Evolutionary conservation across 2,797 vertebrate species (phyloP).

Genomic region (Potorous gilbertii): DNA sequence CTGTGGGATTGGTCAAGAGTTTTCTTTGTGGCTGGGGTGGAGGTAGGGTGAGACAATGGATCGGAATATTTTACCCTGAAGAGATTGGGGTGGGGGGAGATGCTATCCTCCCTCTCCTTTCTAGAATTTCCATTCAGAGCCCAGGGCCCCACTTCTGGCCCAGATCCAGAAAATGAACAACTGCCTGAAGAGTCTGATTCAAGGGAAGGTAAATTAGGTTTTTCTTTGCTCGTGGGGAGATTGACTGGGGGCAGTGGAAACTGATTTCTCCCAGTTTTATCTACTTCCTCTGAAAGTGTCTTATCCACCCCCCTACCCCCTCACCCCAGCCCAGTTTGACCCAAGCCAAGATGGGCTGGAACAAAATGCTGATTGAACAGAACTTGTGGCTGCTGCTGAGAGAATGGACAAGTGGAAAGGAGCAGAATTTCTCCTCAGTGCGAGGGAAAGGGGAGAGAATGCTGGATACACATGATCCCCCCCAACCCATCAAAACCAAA

Average conservation of each 20-base stretch:
- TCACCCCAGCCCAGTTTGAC: not conserved
- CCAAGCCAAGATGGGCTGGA: not conserved
- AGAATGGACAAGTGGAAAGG: not conserved
- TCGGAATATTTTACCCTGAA: not conserved
- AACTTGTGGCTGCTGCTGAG: conserved; percentile 8
- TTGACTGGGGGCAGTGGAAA: not conserved
- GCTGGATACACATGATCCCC: not conserved
- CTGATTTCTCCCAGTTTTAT: not conserved
- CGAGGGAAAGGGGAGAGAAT: rapidly evolving
- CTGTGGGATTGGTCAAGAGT: not conserved
- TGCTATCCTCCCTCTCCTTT: conserved; percentile 4
- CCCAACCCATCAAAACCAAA: not conserved
- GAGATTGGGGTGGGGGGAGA: not conserved
- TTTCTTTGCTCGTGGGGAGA: conserved; percentile 33
- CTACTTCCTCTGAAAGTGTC: not conserved
- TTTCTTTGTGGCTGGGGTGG: not conserved
- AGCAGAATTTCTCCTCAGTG: rapidly evolving
- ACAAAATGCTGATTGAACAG: conserved; percentile 4
- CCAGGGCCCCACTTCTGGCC: conserved; percentile 63
- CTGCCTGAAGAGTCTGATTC: conserved; percentile 73
- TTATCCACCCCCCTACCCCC: not conserved
- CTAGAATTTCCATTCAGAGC: conserved; percentile 69
- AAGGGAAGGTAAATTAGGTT: conserved; percentile 62
- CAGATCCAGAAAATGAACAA: conserved; percentile 79
- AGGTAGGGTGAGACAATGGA: not conserved